phyloP scores from a whole-genome alignment of 2,113 vertebrate genomes.

The Ramphastos sulfuratus region DNA sequence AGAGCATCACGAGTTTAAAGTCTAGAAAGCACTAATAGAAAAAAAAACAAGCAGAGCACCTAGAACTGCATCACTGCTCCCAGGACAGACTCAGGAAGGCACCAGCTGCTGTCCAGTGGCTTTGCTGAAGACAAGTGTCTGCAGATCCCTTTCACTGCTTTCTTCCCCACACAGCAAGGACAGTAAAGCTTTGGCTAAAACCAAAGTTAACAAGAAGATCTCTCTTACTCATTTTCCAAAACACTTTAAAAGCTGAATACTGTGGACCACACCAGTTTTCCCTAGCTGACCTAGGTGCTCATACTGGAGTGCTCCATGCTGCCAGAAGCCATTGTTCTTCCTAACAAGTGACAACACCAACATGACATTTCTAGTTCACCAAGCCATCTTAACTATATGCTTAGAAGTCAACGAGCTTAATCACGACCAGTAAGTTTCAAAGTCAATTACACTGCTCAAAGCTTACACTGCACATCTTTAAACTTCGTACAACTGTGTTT shows the following conservation, averaged over 20 bases:
- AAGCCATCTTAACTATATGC: rapidly evolving
- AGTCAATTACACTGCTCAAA: background rate
- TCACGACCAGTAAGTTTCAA: background rate
- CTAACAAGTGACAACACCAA: background rate
- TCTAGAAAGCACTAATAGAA: background rate
- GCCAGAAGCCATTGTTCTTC: background rate
- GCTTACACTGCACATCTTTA: background rate
- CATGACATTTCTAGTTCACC: background rate
- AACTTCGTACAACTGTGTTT: background rate
- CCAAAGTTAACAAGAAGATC: background rate
- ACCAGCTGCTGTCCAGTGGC: background rate
- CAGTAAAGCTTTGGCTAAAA: background rate
- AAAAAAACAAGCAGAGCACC: background rate
- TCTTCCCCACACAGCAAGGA: background rate
- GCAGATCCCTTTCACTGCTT: background rate
- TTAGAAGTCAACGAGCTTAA: background rate
- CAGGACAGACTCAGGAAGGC: background rate
- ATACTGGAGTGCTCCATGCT: rapidly evolving
- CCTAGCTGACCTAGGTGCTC: background rate
- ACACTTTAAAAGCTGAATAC: background rate
- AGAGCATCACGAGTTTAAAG: background rate
- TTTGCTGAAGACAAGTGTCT: background rate
- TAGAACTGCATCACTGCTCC: background rate
- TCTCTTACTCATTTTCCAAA: background rate
- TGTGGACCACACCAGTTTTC: background rate